Evolutionary conservation across 2,797 vertebrate genomes (phyloP).

Genomic region (Alectoris magna): DNA sequence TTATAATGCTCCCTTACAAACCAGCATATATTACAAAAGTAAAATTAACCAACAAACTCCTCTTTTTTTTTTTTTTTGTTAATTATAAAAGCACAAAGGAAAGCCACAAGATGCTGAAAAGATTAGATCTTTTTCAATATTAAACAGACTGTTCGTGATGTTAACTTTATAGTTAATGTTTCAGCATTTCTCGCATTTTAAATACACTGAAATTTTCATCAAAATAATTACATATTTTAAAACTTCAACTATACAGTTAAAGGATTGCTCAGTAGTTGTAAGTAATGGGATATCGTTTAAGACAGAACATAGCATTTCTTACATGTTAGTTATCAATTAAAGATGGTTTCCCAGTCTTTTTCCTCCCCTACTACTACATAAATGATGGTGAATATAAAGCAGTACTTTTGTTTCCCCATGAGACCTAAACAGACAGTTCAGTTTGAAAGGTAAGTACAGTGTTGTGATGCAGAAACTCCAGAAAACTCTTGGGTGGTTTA

Average conservation of each 20-base stretch:
- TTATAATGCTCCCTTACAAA: conserved; percentile 32
- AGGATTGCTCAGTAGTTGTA: background rate
- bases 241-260: conserved; percentile 14
- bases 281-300: background rate
- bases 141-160: background rate
- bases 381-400: background rate
- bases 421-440: background rate
- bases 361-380: background rate
- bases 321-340: background rate
- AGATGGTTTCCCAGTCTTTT: background rate
- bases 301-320: background rate
- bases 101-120: conserved; percentile 12
- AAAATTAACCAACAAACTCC: conserved; percentile 63
- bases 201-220: background rate
- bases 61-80: background rate
- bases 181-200: conserved; percentile 20
- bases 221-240: conserved; percentile 21
- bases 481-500: background rate
- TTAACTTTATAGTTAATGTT: background rate
- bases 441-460: rapidly evolving
- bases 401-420: background rate
- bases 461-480: background rate
- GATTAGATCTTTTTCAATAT: background rate
- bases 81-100: conserved; percentile 29
- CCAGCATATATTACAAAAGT: background rate